Percentiles rank a stretch among this genome's conserved stretches.
Conservation (phyloP, 1,140 invertebrate genomes). For the Drosophila tsacasi region DNA sequence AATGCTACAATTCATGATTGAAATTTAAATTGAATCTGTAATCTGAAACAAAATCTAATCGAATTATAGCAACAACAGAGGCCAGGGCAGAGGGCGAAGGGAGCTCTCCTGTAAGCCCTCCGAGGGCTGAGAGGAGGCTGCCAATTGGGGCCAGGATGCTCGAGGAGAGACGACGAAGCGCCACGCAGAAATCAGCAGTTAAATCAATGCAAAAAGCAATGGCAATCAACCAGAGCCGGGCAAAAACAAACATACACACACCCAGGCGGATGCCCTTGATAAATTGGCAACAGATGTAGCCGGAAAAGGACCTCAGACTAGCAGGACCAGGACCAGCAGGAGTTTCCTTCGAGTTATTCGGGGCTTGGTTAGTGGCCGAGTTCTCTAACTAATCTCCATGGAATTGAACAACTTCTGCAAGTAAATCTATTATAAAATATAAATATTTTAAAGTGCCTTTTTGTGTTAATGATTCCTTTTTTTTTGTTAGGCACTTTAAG, state of each 20-base stretch:
- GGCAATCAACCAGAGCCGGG: conserved; percentile 43
- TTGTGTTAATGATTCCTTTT: no score
- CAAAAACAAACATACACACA: conserved; percentile 23
- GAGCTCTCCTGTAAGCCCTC: not conserved
- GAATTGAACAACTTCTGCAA: not conserved
- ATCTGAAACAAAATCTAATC: conserved; percentile 71
- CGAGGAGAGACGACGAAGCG: conserved; percentile 2
- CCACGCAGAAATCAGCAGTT: conserved; percentile 61
- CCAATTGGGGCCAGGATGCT: not conserved
- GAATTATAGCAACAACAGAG: conserved; percentile 63
- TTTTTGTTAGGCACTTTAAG: no score
- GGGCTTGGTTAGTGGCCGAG: not conserved
- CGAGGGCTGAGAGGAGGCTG: not conserved
- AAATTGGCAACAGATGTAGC: conserved; percentile 29
- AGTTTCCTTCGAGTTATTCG: not conserved
- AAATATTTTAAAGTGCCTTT: not conserved
- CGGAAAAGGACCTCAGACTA: conserved; percentile 13
- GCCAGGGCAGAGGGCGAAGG: not conserved
- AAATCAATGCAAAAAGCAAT: conserved; percentile 63
- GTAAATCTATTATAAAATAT: not conserved
- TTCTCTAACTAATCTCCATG: no score
- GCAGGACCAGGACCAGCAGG: not conserved
- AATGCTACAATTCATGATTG: conserved; percentile 71
- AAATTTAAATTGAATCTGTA: conserved; percentile 72
- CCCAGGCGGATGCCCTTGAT: conserved; percentile 40